Evolutionary conservation across 2,113 vertebrate genomes (phyloP).

Genomic region (Microtus richardsoni): DNA sequence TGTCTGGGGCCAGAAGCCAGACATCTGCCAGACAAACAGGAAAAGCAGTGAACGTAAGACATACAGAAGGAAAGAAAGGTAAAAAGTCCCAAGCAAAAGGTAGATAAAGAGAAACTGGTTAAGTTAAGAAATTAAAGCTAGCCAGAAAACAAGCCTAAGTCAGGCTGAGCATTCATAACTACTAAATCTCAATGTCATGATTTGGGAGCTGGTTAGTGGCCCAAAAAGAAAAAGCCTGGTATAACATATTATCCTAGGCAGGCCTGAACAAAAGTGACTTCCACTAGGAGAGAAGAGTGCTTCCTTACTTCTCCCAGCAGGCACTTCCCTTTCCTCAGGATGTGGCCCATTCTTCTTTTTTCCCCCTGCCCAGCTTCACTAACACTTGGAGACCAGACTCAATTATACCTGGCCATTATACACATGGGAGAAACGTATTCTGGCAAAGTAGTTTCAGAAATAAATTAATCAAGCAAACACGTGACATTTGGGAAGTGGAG

Average conservation of each 20-base stretch:
- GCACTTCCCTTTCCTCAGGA: background rate
- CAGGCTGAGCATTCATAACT: background rate
- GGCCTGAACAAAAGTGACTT: background rate
- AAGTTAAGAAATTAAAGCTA: background rate
- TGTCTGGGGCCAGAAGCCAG: background rate
- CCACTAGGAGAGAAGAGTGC: background rate
- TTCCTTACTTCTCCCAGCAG: background rate
- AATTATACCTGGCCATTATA: conserved; percentile 1
- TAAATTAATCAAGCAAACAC: background rate
- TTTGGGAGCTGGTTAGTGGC: background rate
- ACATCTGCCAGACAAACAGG: background rate
- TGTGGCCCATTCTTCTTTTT: background rate
- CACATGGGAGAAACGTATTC: background rate
- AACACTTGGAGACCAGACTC: background rate
- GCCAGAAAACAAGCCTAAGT: background rate
- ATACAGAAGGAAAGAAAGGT: background rate
- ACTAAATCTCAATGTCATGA: background rate
- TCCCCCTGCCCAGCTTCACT: background rate
- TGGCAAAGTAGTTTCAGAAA: conserved; percentile 24
- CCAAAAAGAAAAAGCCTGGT: background rate
- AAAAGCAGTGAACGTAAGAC: background rate
- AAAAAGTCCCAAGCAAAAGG: background rate
- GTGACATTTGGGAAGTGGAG: background rate
- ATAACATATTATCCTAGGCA: background rate
- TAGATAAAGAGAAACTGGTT: background rate